Percentiles rank a stretch among this genome's conserved stretches.
These are phyloP conservation scores for Microtus richardsoni DNA, from an alignment of 2,113 vertebrate species.

Conservation along the genomic window DNA sequence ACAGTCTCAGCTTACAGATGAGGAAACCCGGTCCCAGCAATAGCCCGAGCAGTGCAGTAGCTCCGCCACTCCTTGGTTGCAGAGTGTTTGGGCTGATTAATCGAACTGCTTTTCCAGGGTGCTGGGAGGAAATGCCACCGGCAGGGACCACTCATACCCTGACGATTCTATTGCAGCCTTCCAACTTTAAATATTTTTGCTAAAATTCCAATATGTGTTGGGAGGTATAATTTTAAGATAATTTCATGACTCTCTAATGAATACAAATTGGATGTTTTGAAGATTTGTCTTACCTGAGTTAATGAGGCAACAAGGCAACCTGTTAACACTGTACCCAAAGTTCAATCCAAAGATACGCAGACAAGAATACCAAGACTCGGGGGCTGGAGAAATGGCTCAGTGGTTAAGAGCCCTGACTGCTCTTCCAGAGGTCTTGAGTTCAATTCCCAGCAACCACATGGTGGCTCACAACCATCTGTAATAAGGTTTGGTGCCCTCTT, in stretches of 20 bases:
- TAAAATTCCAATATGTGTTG: neutral
- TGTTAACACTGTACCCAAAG: neutral
- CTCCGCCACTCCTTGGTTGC: neutral
- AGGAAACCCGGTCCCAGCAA: neutral
- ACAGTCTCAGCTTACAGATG: neutral
- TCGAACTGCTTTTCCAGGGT: conserved; percentile 5
- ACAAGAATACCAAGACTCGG: no score
- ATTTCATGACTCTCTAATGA: neutral
- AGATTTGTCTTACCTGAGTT: neutral
- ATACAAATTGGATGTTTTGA: neutral
- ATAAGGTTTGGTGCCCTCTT: no score
- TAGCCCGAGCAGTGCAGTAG: neutral
- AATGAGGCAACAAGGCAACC: neutral
- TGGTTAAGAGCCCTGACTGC: no score
- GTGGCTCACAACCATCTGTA: no score
- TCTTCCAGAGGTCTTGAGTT: no score
- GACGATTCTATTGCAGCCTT: neutral
- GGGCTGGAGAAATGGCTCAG: no score
- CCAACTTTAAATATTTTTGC: neutral
- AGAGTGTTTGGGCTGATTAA: neutral
- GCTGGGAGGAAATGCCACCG: neutral
- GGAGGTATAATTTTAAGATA: neutral
- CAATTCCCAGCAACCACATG: no score
- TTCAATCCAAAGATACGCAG: neutral
- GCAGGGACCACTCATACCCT: neutral